A percentile compares a stretch with the other conserved stretches of the same genome.
phyloP scores from a whole-genome alignment of 2,888 invertebrate species.

The Tetragonula carbonaria region DNA sequence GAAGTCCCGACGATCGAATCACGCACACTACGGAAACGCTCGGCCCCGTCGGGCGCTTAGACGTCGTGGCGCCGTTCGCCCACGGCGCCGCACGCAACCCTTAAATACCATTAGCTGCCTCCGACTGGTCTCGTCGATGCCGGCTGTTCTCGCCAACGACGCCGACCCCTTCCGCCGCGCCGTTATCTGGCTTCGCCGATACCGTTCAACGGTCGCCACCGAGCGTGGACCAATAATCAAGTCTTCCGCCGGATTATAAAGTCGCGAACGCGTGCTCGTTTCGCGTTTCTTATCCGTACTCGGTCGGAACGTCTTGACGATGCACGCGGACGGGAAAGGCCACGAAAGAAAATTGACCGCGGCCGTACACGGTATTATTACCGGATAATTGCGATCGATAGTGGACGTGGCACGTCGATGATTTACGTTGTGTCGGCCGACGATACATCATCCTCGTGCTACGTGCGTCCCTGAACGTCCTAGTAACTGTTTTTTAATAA shows the following conservation, averaged over 20 bases:
- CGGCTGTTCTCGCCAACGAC: constrained; percentile 46
- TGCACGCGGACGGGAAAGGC: not conserved
- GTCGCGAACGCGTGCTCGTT: constrained; percentile 21
- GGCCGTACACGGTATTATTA: constrained; percentile 11
- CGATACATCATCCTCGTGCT: constrained; percentile 32
- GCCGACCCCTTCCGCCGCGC: constrained; percentile 40
- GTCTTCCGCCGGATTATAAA: constrained; percentile 42
- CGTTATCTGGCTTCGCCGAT: constrained; percentile 63
- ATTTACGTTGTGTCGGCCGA: constrained; percentile 1
- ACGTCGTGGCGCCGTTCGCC: constrained; percentile 81
- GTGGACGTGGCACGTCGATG: constrained; percentile 10
- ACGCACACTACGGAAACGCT: constrained; percentile 64
- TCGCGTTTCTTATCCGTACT: constrained; percentile 14
- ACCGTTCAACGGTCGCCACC: constrained; percentile 50
- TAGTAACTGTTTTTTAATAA: constrained; percentile 38
- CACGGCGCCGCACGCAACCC: constrained; percentile 83
- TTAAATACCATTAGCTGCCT: constrained; percentile 75
- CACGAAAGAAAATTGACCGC: constrained; percentile 21
- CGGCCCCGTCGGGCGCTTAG: constrained; percentile 75
- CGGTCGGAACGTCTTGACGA: not conserved
- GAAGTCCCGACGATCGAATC: constrained; percentile 41
- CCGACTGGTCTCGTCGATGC: constrained; percentile 12
- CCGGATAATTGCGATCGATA: constrained; percentile 56
- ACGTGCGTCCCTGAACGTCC: not conserved
- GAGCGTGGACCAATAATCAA: constrained; percentile 58